Conservation (phyloP, 2,113 vertebrate genomes). For the Sula dactylatra region DNA sequence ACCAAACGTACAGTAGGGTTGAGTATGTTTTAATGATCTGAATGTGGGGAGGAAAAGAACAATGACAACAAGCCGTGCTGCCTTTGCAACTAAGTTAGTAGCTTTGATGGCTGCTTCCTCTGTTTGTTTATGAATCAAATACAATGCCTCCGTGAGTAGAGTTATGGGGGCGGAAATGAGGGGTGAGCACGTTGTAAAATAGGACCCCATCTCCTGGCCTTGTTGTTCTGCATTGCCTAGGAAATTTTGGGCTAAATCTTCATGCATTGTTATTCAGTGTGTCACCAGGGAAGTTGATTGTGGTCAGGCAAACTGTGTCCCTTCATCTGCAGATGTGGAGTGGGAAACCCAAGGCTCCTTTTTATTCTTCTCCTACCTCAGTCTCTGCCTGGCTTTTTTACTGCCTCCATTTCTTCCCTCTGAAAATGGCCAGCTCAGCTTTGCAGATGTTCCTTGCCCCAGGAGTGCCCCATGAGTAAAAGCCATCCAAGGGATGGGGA, state of each 20-base stretch:
- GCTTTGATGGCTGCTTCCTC: background rate
- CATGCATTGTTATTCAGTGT: background rate
- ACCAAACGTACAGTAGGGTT: background rate
- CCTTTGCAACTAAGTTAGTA: background rate
- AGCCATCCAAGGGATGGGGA: background rate
- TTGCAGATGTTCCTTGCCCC: background rate
- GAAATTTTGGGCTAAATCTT: background rate
- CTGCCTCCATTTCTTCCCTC: background rate
- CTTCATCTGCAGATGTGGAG: background rate
- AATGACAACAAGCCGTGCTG: background rate
- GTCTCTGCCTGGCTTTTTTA: background rate
- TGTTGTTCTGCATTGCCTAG: background rate
- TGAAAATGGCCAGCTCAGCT: background rate
- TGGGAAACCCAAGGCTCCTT: background rate
- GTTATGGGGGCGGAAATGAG: background rate
- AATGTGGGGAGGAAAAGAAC: background rate
- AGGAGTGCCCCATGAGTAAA: rapidly evolving
- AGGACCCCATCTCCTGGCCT: background rate
- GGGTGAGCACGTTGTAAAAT: rapidly evolving
- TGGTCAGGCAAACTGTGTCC: background rate
- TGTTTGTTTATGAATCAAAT: background rate
- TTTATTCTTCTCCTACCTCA: background rate
- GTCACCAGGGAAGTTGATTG: background rate
- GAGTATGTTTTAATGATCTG: background rate
- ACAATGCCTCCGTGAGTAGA: background rate